Evolutionary conservation across 2,888 invertebrate genomes (phyloP).

Genomic region (Nomada fucata): DNA sequence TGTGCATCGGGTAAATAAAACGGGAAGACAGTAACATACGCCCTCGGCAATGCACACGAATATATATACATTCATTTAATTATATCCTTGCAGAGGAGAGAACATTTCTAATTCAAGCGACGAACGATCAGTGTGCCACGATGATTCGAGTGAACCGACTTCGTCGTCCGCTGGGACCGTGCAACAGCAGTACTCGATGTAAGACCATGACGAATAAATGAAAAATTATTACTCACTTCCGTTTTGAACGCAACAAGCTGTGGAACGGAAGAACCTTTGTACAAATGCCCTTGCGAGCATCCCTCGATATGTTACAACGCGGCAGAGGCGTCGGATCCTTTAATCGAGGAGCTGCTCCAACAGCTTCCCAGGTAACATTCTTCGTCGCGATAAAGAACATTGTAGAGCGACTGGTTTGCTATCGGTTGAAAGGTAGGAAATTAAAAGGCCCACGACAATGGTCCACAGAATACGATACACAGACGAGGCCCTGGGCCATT

Average conservation of each 20-base stretch:
- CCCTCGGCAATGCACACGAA: not conserved
- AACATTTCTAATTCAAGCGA: not conserved
- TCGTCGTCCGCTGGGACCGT: not conserved
- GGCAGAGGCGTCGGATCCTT: slow-evolving; percentile 1
- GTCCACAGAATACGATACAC: slow-evolving; percentile 47
- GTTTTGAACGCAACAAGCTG: not conserved
- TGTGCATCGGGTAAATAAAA: not conserved
- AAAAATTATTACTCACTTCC: not conserved
- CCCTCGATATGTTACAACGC: slow-evolving; percentile 24
- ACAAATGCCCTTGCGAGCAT: not conserved
- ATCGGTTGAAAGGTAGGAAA: not conserved
- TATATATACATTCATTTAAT: not conserved
- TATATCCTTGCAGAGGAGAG: not conserved
- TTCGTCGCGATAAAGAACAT: slow-evolving; percentile 2
- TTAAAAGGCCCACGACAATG: not conserved
- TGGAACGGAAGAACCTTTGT: not conserved
- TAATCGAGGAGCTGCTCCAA: slow-evolving; percentile 21
- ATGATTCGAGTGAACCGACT: not conserved
- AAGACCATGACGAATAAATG: slow-evolving; percentile 6
- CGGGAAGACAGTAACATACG: not conserved
- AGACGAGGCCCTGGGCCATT: slow-evolving; percentile 60
- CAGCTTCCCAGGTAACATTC: slow-evolving; percentile 38
- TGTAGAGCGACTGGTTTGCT: not conserved
- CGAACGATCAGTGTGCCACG: not conserved
- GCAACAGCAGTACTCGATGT: not conserved